These are phyloP conservation scores for Tetragnatha versicolor DNA, from an alignment of 1,140 invertebrate species.

Conservation along the genomic window DNA sequence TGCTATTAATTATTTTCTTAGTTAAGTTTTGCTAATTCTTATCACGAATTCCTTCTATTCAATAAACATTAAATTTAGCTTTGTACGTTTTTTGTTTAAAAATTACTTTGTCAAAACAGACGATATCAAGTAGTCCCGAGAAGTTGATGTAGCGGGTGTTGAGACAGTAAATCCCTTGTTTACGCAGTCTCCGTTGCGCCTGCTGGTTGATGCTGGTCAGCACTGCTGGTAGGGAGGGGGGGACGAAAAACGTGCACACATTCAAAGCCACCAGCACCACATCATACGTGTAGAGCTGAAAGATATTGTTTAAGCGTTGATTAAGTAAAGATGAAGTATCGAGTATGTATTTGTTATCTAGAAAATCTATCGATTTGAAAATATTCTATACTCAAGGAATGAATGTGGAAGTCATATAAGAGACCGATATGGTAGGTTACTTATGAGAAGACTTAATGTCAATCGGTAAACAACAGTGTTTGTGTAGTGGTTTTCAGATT, in stretches of 20 bases:
- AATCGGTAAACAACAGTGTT: no score
- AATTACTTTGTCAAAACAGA: slow-evolving; percentile 70
- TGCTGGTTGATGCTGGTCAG: slow-evolving; percentile 69
- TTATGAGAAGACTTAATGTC: no score
- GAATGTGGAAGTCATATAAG: no score
- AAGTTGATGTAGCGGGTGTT: slow-evolving; percentile 67
- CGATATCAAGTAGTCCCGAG: slow-evolving; percentile 67
- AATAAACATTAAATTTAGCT: no score
- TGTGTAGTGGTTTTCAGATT: no score
- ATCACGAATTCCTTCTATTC: no score
- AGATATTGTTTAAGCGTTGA: neutral
- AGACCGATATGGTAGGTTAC: no score
- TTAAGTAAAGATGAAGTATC: neutral
- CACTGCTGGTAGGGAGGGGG: slow-evolving; percentile 65
- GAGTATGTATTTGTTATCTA: no score
- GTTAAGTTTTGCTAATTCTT: no score
- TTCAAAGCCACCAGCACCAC: slow-evolving; percentile 62
- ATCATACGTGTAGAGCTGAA: slow-evolving; percentile 58
- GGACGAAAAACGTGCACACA: slow-evolving; percentile 63
- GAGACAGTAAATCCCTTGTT: slow-evolving; percentile 67
- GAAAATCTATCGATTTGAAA: no score
- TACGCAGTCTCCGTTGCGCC: slow-evolving; percentile 67
- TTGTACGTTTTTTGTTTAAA: neutral
- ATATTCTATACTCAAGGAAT: no score
- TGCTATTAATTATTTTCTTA: no score